Percentiles rank a stretch among this genome's conserved stretches.
These are phyloP conservation scores for Antitype chi DNA, from an alignment of 2,888 invertebrate genomes.

Conservation along the genomic window DNA sequence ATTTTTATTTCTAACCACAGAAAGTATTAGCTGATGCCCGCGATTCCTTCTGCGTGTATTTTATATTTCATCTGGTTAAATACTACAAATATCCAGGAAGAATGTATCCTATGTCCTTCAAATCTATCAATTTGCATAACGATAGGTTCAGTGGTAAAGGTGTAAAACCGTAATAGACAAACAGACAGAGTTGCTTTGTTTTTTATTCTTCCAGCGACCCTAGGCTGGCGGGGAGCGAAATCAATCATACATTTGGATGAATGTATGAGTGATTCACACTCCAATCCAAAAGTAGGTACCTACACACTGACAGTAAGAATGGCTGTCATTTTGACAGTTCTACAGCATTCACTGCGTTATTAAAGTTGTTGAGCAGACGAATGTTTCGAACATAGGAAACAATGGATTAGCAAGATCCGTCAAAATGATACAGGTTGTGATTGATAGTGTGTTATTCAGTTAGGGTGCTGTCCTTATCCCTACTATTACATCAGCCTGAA, in stretches of 20 bases:
- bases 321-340: too few relatives aligned
- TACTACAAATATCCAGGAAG: too few relatives aligned
- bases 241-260: neutral
- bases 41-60: neutral
- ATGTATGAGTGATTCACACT: too few relatives aligned
- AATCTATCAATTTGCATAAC: neutral
- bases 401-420: too few relatives aligned
- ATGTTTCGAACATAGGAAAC: too few relatives aligned
- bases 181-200: neutral
- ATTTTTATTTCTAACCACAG: neutral
- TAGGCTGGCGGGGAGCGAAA: neutral
- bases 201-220: neutral
- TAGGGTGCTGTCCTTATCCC: neutral
- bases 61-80: neutral
- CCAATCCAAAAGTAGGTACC: neutral
- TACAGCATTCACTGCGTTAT: too few relatives aligned
- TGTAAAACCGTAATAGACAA: too few relatives aligned
- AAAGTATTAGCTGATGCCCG: neutral
- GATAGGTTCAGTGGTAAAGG: neutral
- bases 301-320: too few relatives aligned
- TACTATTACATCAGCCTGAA: neutral
- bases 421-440: too few relatives aligned
- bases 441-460: too few relatives aligned
- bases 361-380: too few relatives aligned
- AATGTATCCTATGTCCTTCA: too few relatives aligned